phyloP scores from a whole-genome alignment of 1,140 invertebrate species.

The Colletes latitarsis region DNA sequence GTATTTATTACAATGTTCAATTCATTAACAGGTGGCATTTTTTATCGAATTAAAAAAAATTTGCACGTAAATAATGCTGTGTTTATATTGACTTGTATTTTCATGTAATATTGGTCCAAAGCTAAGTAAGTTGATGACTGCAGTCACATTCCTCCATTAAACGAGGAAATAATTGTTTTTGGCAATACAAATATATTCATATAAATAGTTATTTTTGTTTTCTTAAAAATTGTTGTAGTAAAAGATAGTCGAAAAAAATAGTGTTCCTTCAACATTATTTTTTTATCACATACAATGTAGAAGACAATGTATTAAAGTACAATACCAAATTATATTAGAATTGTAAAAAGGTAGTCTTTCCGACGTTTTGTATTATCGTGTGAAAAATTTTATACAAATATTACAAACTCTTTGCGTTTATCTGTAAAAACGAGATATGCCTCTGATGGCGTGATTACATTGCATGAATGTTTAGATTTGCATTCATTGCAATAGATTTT shows the following conservation, averaged over 20 bases:
- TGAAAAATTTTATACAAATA: slow-evolving; percentile 44
- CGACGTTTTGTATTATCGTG: slow-evolving; percentile 1
- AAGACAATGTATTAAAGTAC: slow-evolving; percentile 12
- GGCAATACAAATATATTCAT: slow-evolving; percentile 26
- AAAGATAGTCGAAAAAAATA: slow-evolving; percentile 42
- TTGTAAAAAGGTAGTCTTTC: slow-evolving; percentile 43
- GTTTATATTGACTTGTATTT: slow-evolving; percentile 39
- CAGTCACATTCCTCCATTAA: slow-evolving; percentile 14
- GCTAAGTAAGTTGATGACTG: slow-evolving; percentile 15
- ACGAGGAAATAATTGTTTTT: slow-evolving; percentile 9
- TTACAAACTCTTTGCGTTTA: slow-evolving; percentile 36
- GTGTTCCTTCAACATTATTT: slow-evolving; percentile 16
- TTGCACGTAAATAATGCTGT: slow-evolving; percentile 16
- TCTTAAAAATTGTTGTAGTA: slow-evolving; percentile 18
- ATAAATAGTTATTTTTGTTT: slow-evolving; percentile 24
- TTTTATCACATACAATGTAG: slow-evolving; percentile 24
- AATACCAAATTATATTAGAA: slow-evolving; percentile 34
- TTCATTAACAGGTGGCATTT: slow-evolving; percentile 46
- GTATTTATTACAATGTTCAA: slow-evolving; percentile 54
- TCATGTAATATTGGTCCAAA: slow-evolving; percentile 28
- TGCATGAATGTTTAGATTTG: neutral
- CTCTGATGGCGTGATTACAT: slow-evolving; percentile 2
- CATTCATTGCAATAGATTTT: neutral
- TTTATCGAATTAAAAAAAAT: slow-evolving; percentile 44
- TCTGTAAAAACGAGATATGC: slow-evolving; percentile 35